Conservation (phyloP, 2,113 vertebrate species). For the Xyrauchen texanus region DNA sequence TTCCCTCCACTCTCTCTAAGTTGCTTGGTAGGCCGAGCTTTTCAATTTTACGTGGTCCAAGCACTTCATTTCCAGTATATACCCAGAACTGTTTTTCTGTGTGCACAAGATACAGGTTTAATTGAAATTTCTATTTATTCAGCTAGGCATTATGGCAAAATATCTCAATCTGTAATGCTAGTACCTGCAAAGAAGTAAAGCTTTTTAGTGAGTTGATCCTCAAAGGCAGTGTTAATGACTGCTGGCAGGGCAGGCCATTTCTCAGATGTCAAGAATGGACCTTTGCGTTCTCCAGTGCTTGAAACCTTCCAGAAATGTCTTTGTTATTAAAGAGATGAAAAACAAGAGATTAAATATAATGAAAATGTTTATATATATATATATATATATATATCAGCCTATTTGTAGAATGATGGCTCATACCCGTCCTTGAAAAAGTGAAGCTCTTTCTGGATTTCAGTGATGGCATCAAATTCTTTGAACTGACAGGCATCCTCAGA, state of each 20-base stretch:
- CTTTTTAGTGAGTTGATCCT: slow-evolving; percentile 82
- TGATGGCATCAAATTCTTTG: slow-evolving; percentile 81
- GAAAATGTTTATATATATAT: not conserved
- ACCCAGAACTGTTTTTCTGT: slow-evolving; percentile 87
- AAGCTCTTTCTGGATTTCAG: slow-evolving; percentile 78
- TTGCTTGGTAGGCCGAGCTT: slow-evolving; percentile 84
- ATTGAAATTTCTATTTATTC: not conserved
- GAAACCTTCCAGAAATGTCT: slow-evolving; percentile 82
- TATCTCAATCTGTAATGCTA: not conserved
- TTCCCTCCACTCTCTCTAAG: slow-evolving; percentile 78
- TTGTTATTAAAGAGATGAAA: not conserved
- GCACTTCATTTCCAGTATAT: slow-evolving; percentile 74
- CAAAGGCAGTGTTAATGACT: slow-evolving; percentile 83
- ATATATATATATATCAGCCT: not conserved
- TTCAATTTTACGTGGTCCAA: slow-evolving; percentile 86
- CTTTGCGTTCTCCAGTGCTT: slow-evolving; percentile 54
- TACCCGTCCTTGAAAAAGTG: slow-evolving; percentile 92
- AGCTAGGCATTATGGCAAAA: not conserved
- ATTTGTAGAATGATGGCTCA: slow-evolving; percentile 49
- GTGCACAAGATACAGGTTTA: not conserved
- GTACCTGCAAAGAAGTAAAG: slow-evolving; percentile 93
- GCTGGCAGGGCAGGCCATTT: slow-evolving; percentile 84
- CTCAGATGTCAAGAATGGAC: slow-evolving; percentile 76
- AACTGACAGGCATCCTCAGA: slow-evolving; percentile 72
- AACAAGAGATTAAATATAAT: too few species aligned